Conservation (phyloP, 2,113 vertebrate genomes). For the human (Homo sapiens) region GRCh38 chr18:77843501-77844000, state of each 20-base stretch:
- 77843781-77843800: neutral
- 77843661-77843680: neutral
- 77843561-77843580: neutral
- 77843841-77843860: neutral
- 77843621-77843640: neutral
- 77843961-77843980: neutral
- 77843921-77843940: neutral
- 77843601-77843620: no score
- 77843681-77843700: no score
- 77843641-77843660: neutral
- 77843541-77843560: neutral
- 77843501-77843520: neutral
- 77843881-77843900: neutral
- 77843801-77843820: neutral
- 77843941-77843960: neutral
- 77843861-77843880: neutral
- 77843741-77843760: neutral
- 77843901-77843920: fast-evolving
- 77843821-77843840: neutral
- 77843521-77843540: neutral
- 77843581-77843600: neutral
- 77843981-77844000: neutral
- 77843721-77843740: neutral
- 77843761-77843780: neutral
- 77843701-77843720: fast-evolving